Conservation (phyloP, 2,888 invertebrate species). For the Zonitis immaculata region DNA sequence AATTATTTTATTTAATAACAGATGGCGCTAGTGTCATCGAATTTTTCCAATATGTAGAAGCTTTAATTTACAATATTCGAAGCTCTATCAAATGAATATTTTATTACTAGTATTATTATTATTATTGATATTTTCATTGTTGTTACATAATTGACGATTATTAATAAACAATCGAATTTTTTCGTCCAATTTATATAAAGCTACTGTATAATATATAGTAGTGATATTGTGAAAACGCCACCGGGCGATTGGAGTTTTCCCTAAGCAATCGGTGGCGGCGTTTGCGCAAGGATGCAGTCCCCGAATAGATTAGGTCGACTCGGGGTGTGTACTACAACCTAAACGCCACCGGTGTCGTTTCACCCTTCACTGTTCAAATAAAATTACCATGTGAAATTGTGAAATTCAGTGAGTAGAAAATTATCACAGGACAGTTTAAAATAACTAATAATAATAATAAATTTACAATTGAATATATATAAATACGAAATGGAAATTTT, state of each 20-base stretch:
- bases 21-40: neutral
- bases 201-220: too few species aligned
- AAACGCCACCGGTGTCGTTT: slow-evolving; percentile 39
- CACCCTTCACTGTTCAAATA: slow-evolving; percentile 30
- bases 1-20: neutral
- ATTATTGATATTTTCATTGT: too few species aligned
- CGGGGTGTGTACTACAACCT: slow-evolving; percentile 48
- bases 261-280: slow-evolving; percentile 32
- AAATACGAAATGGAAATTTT: too few species aligned
- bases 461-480: too few species aligned
- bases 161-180: too few species aligned
- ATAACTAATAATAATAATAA: neutral
- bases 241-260: slow-evolving; percentile 20
- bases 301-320: slow-evolving; percentile 44
- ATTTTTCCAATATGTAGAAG: too few species aligned
- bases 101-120: too few species aligned
- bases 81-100: too few species aligned
- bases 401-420: slow-evolving; percentile 4
- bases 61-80: too few species aligned
- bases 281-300: slow-evolving; percentile 41
- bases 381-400: slow-evolving; percentile 36
- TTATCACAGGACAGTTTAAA: neutral
- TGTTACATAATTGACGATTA: too few species aligned
- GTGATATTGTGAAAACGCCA: slow-evolving; percentile 12
- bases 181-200: too few species aligned